phyloP scores from a whole-genome alignment of 2,797 vertebrate genomes.

The Coregonus ussuriensis region DNA sequence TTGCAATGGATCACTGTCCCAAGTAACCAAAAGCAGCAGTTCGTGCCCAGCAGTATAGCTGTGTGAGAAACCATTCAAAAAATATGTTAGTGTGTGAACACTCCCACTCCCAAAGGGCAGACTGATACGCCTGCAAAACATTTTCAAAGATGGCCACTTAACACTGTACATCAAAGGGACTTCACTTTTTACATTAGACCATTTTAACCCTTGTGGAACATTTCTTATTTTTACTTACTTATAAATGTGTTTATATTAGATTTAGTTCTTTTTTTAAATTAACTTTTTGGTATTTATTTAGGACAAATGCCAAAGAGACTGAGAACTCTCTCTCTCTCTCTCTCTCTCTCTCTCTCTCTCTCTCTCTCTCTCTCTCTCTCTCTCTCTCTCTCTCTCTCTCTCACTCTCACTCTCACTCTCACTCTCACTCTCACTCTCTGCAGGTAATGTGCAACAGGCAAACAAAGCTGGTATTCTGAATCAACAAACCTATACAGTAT shows the following conservation, averaged over 20 bases:
- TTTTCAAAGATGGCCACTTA: slow-evolving; percentile 61
- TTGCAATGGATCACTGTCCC: slow-evolving; percentile 23
- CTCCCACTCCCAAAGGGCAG: slow-evolving; percentile 30
- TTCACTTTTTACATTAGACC: slow-evolving; percentile 14
- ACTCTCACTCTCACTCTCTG: background rate
- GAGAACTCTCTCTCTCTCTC: background rate
- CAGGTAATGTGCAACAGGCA: slow-evolving; percentile 1
- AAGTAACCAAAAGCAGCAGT: slow-evolving; percentile 41
- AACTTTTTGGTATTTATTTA: background rate
- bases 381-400: no score
- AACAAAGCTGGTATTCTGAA: slow-evolving; percentile 35
- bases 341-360: background rate
- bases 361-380: background rate
- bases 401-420: no score
- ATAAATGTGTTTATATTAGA: background rate
- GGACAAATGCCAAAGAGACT: slow-evolving; percentile 2
- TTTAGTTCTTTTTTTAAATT: slow-evolving; percentile 4
- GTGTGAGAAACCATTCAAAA: slow-evolving; percentile 14
- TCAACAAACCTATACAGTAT: slow-evolving; percentile 37
- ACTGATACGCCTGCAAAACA: slow-evolving; percentile 50
- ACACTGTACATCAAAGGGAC: slow-evolving; percentile 48
- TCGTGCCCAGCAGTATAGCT: slow-evolving; percentile 21
- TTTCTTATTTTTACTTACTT: background rate
- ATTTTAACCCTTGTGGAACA: slow-evolving; percentile 1
- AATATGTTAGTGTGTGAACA: slow-evolving; percentile 15